A percentile compares a stretch with the other conserved stretches of the same genome.
These are phyloP conservation scores for Chelmon rostratus DNA, from an alignment of 2,797 vertebrate genomes.

Conservation along the genomic window DNA sequence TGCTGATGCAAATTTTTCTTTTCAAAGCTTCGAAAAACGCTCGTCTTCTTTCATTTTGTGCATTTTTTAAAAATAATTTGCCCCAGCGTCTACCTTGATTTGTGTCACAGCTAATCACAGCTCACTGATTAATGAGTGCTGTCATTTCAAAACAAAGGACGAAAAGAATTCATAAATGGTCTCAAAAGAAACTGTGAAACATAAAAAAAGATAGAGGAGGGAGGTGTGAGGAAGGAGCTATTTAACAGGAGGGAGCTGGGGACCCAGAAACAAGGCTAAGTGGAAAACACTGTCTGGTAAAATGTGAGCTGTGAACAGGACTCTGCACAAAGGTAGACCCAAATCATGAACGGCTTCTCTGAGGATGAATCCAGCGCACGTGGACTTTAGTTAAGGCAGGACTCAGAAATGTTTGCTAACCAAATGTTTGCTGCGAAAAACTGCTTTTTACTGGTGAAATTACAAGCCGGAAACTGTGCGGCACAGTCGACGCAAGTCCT, in stretches of 20 bases:
- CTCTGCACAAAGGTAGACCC: slow-evolving; percentile 4
- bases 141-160: slow-evolving; percentile 38
- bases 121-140: slow-evolving; percentile 53
- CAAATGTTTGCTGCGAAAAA: slow-evolving; percentile 44
- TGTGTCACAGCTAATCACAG: slow-evolving; percentile 56
- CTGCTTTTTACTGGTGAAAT: slow-evolving; percentile 31
- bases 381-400: slow-evolving; percentile 4
- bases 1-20: slow-evolving; percentile 23
- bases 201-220: slow-evolving; percentile 7
- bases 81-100: slow-evolving; percentile 5
- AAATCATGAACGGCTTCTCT: slow-evolving; percentile 28
- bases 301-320: neutral
- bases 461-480: neutral
- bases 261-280: neutral
- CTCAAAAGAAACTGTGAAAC: slow-evolving; percentile 8
- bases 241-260: neutral
- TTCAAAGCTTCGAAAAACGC: neutral
- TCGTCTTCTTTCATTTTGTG: neutral
- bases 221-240: neutral
- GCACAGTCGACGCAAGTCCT: neutral
- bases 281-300: no score
- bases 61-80: neutral
- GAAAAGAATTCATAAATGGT: neutral
- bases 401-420: slow-evolving; percentile 54
- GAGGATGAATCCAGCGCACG: slow-evolving; percentile 20